Percentiles rank a stretch among this genome's conserved stretches.
Evolutionary conservation across 2,113 vertebrate genomes (phyloP).

Genomic region (Gorsachius goisagi): DNA sequence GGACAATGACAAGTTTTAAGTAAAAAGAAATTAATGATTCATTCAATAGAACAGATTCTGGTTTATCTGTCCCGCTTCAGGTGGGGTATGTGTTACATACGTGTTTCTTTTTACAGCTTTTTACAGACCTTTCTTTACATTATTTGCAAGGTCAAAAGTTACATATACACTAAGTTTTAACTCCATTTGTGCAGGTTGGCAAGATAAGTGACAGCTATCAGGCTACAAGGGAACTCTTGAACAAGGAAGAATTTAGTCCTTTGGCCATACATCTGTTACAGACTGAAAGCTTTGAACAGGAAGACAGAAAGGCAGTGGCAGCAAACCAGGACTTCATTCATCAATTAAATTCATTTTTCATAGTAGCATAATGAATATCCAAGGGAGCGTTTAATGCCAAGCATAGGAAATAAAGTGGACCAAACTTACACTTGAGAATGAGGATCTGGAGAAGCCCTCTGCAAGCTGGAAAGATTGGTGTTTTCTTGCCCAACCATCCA

Average conservation of each 20-base stretch:
- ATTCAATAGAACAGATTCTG: not conserved
- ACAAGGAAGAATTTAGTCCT: not conserved
- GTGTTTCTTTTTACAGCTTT: not conserved
- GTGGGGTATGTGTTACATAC: fast-evolving
- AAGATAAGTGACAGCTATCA: not conserved
- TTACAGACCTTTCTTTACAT: not conserved
- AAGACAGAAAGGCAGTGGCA: conserved; percentile 9
- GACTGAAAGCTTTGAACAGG: not conserved
- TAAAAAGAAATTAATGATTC: not conserved
- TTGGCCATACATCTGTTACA: not conserved
- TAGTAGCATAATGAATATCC: not conserved
- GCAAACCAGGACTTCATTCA: conserved; percentile 20
- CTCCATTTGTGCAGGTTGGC: not conserved
- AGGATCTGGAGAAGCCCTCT: not conserved
- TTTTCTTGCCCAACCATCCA: not conserved
- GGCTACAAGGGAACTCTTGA: not conserved
- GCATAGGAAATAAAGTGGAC: not conserved
- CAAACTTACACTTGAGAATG: not conserved
- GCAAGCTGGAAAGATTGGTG: not conserved
- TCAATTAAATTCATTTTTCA: conserved; percentile 44
- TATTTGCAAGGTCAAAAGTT: not conserved
- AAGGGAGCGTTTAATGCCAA: not conserved
- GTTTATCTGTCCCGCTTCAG: not conserved
- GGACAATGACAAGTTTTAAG: not conserved
- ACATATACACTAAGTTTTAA: not conserved